Evolutionary conservation across 53 echinoderm and acorn worm species (phyloP).

Genomic region (Temnopleurus reevesii): DNA sequence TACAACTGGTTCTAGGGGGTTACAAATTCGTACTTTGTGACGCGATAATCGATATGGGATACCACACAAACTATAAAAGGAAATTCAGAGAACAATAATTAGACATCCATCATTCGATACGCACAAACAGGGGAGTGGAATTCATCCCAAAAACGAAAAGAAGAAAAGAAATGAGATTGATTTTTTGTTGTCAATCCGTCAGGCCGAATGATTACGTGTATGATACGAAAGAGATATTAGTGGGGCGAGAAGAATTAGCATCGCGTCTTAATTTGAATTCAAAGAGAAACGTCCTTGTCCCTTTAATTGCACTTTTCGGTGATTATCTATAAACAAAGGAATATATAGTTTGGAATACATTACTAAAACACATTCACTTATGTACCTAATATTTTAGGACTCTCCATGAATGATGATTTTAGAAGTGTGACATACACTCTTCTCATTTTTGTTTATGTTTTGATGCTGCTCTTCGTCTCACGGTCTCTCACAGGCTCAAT

Average conservation of each 20-base stretch:
- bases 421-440: too few species aligned
- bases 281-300: too few species aligned
- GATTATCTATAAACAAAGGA: neutral
- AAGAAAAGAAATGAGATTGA: neutral
- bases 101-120: neutral
- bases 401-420: too few species aligned
- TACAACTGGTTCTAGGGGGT: too few species aligned
- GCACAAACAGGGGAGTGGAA: neutral
- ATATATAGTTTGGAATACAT: neutral
- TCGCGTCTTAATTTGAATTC: neutral
- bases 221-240: too few species aligned
- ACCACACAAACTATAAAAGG: neutral
- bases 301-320: too few species aligned
- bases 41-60: neutral
- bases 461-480: too few species aligned
- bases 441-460: too few species aligned
- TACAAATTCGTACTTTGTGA: neutral
- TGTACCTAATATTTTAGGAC: too few species aligned
- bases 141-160: neutral
- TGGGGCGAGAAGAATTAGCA: too few species aligned
- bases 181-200: neutral
- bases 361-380: neutral
- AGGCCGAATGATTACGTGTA: too few species aligned
- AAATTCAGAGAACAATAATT: constrained; percentile 3
- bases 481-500: too few species aligned